Evolutionary conservation across 2,797 vertebrate genomes (phyloP).

Genomic region (Hapalemur alaotrensis): DNA sequence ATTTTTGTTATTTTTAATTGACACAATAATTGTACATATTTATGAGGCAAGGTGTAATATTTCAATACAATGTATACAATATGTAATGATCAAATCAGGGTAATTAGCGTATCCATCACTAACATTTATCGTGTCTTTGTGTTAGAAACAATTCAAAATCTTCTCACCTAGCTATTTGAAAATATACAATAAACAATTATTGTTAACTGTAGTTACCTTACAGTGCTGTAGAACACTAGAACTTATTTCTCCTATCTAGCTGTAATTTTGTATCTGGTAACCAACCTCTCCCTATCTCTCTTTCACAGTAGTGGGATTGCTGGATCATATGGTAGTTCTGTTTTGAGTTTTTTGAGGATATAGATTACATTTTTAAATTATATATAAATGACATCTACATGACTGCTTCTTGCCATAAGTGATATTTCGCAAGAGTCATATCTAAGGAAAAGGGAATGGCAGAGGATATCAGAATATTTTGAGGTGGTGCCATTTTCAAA

Average conservation of each 20-base stretch:
- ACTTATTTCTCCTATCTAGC: not conserved
- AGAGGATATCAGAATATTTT: slow-evolving; percentile 3
- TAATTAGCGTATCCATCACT: not conserved
- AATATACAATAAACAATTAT: not conserved
- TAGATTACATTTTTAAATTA: not conserved
- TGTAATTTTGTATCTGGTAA: not conserved
- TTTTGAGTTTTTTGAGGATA: not conserved
- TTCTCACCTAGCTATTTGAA: not conserved
- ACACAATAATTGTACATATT: not conserved
- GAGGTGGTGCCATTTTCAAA: not conserved
- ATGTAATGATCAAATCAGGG: not conserved
- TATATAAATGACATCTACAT: not conserved
- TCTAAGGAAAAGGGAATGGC: not conserved
- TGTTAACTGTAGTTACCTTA: not conserved
- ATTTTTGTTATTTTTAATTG: not conserved
- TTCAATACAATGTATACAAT: not conserved
- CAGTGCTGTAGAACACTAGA: not conserved
- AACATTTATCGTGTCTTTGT: not conserved
- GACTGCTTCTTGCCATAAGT: not conserved
- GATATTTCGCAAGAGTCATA: not conserved
- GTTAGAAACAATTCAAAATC: not conserved
- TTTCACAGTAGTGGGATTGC: not conserved
- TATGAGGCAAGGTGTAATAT: not conserved
- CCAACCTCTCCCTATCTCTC: not conserved
- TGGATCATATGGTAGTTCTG: not conserved